These are phyloP conservation scores for Corella eumyota DNA, from an alignment of 23 tunicate genomes.

Conservation along the genomic window DNA sequence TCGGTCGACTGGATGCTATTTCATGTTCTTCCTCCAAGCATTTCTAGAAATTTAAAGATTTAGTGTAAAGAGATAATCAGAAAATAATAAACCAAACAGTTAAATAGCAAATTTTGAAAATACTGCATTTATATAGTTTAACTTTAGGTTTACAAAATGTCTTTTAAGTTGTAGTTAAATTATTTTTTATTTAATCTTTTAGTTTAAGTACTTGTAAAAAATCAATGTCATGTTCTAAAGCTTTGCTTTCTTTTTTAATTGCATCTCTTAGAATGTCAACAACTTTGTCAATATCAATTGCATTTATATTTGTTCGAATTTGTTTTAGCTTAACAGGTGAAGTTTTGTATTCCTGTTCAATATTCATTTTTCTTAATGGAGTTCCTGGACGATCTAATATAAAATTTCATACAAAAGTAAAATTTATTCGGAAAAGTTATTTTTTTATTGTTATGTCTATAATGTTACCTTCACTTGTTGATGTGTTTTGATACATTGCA, in stretches of 20 bases:
- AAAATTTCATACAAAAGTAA: too few relatives aligned
- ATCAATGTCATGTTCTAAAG: constrained; percentile 58
- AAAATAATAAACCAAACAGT: too few relatives aligned
- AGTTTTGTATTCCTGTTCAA: constrained; percentile 6
- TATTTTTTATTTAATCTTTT: too few relatives aligned
- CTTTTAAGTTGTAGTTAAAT: too few relatives aligned
- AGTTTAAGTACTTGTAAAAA: constrained; percentile 85
- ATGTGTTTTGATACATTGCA: too few relatives aligned
- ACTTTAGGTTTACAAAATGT: too few relatives aligned
- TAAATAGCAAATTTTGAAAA: too few relatives aligned
- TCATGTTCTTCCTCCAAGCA: constrained; percentile 59
- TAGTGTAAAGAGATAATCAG: too few relatives aligned
- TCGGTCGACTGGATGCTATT: constrained; percentile 9
- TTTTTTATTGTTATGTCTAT: too few relatives aligned
- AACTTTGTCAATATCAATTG: constrained; percentile 35
- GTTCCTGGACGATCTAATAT: constrained; percentile 22
- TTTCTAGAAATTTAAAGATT: constrained; percentile 15
- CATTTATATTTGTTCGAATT: constrained; percentile 37
- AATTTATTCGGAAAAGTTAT: too few relatives aligned
- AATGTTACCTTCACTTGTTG: too few relatives aligned
- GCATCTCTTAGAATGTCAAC: constrained; percentile 43
- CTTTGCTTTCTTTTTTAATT: constrained; percentile 50
- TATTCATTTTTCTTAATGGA: constrained; percentile 19
- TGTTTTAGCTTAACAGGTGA: constrained; percentile 53
- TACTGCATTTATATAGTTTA: too few relatives aligned